Conservation (phyloP, 1,140 invertebrate genomes). For the Diabrotica virgifera region DNA sequence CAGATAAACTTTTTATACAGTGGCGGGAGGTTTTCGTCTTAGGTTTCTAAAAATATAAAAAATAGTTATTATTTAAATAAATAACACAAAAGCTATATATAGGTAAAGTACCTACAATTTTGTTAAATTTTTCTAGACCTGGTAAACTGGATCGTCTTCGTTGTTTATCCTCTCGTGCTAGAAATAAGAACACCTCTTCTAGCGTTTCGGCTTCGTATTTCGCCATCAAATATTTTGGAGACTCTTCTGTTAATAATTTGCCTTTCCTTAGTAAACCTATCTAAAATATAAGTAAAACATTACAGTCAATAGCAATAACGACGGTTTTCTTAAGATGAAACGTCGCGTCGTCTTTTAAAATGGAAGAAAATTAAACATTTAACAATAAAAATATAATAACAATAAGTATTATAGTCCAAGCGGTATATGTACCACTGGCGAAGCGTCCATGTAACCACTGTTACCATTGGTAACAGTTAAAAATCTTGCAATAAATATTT, state of each 20-base stretch:
- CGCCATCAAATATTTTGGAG: slow-evolving; percentile 65
- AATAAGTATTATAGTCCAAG: no score
- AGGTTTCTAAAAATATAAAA: no score
- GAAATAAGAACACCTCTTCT: slow-evolving; percentile 70
- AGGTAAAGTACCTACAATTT: no score
- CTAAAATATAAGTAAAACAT: slow-evolving; percentile 49
- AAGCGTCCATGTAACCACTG: no score
- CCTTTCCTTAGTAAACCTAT: slow-evolving; percentile 88
- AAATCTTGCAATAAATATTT: no score
- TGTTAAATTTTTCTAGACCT: no score
- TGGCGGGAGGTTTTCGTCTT: no score
- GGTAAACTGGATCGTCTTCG: slow-evolving; percentile 13
- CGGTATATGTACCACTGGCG: no score
- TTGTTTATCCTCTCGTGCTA: slow-evolving; percentile 63
- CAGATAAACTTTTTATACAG: neutral
- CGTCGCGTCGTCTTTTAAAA: neutral
- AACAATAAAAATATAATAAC: no score
- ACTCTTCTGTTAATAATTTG: slow-evolving; percentile 78
- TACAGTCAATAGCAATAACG: neutral
- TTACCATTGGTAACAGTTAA: no score
- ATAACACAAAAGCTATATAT: no score
- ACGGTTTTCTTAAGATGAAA: neutral
- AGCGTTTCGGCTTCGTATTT: slow-evolving; percentile 62
- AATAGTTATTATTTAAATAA: no score
- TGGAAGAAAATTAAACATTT: neutral